phyloP scores from a whole-genome alignment of 2,113 vertebrate species.

The Syngnathus scovelli region DNA sequence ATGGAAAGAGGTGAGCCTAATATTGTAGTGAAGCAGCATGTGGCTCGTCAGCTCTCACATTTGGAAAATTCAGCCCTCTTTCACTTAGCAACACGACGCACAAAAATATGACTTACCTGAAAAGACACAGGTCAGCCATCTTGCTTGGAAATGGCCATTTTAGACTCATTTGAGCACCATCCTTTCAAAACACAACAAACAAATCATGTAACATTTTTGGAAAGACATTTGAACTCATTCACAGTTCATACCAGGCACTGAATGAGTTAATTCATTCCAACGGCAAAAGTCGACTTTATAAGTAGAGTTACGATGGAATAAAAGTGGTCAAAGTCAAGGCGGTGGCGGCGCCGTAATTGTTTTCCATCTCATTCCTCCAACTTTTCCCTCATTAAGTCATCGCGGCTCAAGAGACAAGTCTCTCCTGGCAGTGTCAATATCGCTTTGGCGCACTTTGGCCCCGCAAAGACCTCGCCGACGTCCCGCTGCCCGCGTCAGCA shows the following conservation, averaged over 20 bases:
- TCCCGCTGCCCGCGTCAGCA: constrained; percentile 59
- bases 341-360: neutral
- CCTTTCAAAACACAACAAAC: too few relatives aligned
- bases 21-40: neutral
- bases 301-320: neutral
- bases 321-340: neutral
- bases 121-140: neutral
- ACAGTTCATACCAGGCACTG: too few relatives aligned
- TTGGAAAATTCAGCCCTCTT: neutral
- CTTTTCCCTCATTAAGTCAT: constrained; percentile 55
- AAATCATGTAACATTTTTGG: too few relatives aligned
- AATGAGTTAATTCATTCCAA: neutral
- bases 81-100: neutral
- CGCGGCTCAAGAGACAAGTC: constrained; percentile 46
- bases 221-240: too few relatives aligned
- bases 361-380: constrained; percentile 9
- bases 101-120: neutral
- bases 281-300: neutral
- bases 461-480: constrained; percentile 49
- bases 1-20: neutral
- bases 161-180: neutral
- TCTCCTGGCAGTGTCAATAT: constrained; percentile 63
- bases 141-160: neutral
- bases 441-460: constrained; percentile 64
- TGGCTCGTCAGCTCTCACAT: neutral